Conservation (phyloP, 2,113 vertebrate genomes). For the Zapus hudsonius region DNA sequence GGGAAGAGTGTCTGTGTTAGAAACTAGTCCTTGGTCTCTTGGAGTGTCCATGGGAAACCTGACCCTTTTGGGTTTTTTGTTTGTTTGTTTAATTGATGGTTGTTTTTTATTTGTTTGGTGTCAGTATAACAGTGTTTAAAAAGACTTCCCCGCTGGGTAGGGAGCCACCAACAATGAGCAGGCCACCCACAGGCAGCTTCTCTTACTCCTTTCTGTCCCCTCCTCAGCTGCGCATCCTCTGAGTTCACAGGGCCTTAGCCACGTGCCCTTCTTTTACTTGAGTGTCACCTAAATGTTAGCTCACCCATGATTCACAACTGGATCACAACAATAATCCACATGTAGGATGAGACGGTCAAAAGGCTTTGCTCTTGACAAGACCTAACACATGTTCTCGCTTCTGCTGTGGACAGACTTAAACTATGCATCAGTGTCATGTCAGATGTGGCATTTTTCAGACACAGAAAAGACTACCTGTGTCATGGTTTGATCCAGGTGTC, state of each 20-base stretch:
- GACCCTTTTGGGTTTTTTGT: too few species aligned
- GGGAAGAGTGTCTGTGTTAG: not conserved
- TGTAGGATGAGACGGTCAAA: rapidly evolving
- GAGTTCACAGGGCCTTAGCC: not conserved
- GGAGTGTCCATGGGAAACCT: not conserved
- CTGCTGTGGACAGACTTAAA: too few species aligned
- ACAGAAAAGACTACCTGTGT: too few species aligned
- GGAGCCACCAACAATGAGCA: rapidly evolving
- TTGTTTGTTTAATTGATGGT: not conserved
- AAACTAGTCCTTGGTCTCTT: not conserved
- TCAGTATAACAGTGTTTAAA: not conserved
- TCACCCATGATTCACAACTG: rapidly evolving
- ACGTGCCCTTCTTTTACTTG: rapidly evolving
- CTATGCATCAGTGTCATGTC: too few species aligned
- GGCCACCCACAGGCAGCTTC: rapidly evolving
- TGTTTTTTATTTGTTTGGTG: not conserved
- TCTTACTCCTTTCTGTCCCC: not conserved
- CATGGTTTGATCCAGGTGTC: too few species aligned
- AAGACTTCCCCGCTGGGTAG: not conserved
- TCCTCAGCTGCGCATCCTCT: too few species aligned
- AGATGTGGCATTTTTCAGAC: too few species aligned
- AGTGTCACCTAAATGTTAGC: not conserved
- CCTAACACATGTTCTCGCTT: too few species aligned
- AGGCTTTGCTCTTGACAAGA: too few species aligned
- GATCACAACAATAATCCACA: not conserved